phyloP scores from a whole-genome alignment of 2,888 invertebrate species.

The Rhimphoctona megacephalus region DNA sequence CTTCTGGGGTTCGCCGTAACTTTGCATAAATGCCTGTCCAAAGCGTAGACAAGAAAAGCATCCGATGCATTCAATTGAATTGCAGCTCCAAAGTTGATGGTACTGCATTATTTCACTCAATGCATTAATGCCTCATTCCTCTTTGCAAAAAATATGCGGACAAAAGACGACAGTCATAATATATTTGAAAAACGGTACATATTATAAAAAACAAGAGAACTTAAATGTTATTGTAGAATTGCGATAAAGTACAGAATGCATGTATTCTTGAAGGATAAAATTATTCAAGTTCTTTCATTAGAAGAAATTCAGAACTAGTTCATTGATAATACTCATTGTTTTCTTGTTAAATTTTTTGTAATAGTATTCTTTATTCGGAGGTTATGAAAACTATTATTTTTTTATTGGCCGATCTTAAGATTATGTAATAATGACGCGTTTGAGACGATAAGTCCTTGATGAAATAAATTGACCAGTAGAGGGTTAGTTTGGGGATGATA shows the following conservation, averaged over 20 bases:
- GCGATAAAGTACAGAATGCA: neutral
- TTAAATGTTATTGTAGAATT: neutral
- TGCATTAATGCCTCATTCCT: conserved; percentile 1
- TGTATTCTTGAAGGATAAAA: neutral
- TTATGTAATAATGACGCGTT: neutral
- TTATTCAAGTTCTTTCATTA: neutral
- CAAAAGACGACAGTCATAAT: conserved; percentile 1
- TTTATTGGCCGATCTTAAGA: neutral
- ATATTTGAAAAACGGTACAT: neutral
- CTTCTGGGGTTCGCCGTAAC: neutral
- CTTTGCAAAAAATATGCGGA: neutral
- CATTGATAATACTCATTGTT: neutral
- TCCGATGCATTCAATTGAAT: conserved; percentile 3
- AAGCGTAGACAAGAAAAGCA: neutral
- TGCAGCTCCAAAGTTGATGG: neutral
- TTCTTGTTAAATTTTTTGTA: neutral
- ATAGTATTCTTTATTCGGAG: neutral
- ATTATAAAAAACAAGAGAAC: neutral
- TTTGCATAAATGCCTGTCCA: neutral
- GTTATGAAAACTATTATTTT: neutral
- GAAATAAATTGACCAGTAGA: conserved; percentile 52
- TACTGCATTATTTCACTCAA: neutral
- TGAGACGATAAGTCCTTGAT: conserved; percentile 34
- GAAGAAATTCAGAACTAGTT: neutral
- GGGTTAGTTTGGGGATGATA: conserved; percentile 38